Evolutionary conservation across 2,888 invertebrate species (phyloP).

Genomic region (Lasioglossum calceatum): DNA sequence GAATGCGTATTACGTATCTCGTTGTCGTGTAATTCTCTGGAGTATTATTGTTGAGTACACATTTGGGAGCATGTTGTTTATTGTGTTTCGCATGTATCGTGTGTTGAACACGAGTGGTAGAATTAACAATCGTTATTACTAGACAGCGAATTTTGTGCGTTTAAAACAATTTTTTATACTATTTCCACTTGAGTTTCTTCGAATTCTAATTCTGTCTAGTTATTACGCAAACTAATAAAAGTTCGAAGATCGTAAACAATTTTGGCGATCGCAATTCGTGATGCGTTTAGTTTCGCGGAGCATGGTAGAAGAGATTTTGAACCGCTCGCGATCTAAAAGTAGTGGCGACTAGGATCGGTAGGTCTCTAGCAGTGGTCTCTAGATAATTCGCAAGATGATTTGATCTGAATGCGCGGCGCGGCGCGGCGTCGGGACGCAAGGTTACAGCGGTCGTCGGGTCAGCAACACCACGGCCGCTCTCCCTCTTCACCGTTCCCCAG

Average conservation of each 20-base stretch:
- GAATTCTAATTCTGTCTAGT: too few relatives aligned
- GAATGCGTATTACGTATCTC: not conserved
- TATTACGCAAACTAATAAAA: not conserved
- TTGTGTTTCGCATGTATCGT: not conserved
- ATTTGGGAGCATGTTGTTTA: not conserved
- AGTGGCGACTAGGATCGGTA: constrained; percentile 40
- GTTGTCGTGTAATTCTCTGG: not conserved
- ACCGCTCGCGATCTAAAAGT: not conserved
- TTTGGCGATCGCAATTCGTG: not conserved
- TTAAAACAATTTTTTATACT: too few relatives aligned
- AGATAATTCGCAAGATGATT: constrained; percentile 68
- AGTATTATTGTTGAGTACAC: not conserved
- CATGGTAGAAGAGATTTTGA: too few relatives aligned
- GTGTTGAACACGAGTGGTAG: not conserved
- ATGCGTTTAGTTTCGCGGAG: not conserved
- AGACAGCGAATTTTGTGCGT: too few relatives aligned
- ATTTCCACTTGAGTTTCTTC: too few relatives aligned
- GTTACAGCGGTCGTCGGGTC: constrained; percentile 83
- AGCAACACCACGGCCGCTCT: constrained; percentile 82
- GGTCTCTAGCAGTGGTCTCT: constrained; percentile 39
- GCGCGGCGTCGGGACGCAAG: constrained; percentile 77
- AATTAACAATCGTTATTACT: not conserved
- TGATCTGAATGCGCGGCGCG: constrained; percentile 71
- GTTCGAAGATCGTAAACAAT: not conserved
- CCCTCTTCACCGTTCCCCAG: constrained; percentile 60